Percentiles rank a stretch among this genome's conserved stretches.
Evolutionary conservation across 2,888 invertebrate species (phyloP).

Genomic region (Eutolmus rufibarbis): DNA sequence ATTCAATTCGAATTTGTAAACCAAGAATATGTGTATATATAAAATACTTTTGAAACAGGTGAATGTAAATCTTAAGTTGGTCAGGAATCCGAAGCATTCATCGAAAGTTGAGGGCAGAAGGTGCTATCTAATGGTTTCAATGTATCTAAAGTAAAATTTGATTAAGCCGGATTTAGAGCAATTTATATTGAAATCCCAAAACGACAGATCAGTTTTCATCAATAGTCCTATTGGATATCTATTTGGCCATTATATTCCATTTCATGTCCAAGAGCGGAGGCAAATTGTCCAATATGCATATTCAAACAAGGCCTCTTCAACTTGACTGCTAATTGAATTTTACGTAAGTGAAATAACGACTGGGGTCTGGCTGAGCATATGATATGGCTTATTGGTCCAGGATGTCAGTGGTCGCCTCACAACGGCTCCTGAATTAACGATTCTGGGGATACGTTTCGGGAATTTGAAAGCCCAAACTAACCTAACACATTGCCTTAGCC

Average conservation of each 20-base stretch:
- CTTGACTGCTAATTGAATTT: constrained; percentile 37
- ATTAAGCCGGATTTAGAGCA: background rate
- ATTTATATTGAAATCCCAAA: background rate
- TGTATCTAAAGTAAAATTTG: background rate
- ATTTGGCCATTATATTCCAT: background rate
- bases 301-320: constrained; percentile 25
- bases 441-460: background rate
- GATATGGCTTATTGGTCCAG: constrained; percentile 11
- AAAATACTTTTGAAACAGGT: background rate
- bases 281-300: constrained; percentile 7
- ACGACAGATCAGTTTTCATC: constrained; percentile 1
- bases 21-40: background rate
- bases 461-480: constrained; percentile 5
- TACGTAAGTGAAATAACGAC: constrained; percentile 16
- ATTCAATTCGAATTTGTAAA: background rate
- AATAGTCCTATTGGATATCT: background rate
- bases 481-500: constrained; percentile 32
- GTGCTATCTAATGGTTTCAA: background rate
- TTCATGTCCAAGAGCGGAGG: background rate
- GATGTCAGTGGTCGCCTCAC: background rate
- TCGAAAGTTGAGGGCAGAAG: background rate
- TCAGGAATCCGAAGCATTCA: background rate
- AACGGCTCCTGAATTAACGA: constrained; percentile 9
- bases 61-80: background rate
- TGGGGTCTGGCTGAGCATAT: background rate